A percentile compares a stretch with the other conserved stretches of the same genome.
Evolutionary conservation across 2,113 vertebrate species (phyloP).

Genomic region (Mystacornis crossleyi): DNA sequence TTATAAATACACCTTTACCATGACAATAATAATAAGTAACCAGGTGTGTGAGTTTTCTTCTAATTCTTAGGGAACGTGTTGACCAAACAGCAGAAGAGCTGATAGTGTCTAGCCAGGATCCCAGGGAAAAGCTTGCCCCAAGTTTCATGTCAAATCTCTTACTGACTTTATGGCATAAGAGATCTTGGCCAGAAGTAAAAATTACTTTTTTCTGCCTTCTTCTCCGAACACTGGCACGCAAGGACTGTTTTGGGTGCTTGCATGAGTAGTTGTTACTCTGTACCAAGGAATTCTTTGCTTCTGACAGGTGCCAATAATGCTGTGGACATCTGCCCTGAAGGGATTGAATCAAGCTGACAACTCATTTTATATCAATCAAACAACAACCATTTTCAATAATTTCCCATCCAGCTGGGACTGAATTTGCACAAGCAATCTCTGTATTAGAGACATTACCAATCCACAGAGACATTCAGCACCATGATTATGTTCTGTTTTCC

Average conservation of each 20-base stretch:
- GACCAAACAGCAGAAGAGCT: neutral
- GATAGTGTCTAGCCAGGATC: neutral
- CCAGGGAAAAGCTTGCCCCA: neutral
- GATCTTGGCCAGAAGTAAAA: neutral
- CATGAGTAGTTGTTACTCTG: neutral
- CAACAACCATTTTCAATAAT: constrained; percentile 55
- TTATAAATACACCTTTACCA: neutral
- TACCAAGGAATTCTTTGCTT: constrained; percentile 49
- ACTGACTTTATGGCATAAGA: neutral
- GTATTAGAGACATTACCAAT: constrained; percentile 54
- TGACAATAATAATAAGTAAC: neutral
- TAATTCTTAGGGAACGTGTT: neutral
- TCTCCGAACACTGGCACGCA: neutral
- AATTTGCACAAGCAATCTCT: constrained; percentile 57
- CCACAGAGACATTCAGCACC: constrained; percentile 45
- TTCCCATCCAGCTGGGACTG: constrained; percentile 54
- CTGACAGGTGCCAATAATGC: constrained; percentile 59
- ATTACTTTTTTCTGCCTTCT: neutral
- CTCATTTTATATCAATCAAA: constrained; percentile 63
- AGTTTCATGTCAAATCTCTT: neutral
- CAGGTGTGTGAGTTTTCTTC: neutral
- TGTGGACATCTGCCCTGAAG: constrained; percentile 56
- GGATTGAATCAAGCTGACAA: constrained; percentile 57
- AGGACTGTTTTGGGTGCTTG: neutral
- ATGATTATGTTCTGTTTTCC: constrained; percentile 39